Conservation (phyloP, 2,888 invertebrate species). For the Tetropium fuscum region DNA sequence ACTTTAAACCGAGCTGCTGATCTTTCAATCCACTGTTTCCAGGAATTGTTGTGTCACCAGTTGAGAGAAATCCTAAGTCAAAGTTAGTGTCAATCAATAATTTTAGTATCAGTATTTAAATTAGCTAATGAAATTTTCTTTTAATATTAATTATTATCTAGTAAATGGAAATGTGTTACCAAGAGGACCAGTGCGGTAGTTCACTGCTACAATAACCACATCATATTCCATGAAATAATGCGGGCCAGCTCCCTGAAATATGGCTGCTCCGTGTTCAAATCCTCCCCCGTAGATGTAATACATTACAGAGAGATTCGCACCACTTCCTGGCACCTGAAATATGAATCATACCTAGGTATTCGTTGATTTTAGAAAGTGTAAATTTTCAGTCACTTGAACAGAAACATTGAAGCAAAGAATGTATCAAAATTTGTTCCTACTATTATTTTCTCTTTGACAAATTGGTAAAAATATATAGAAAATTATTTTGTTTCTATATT, state of each 20-base stretch:
- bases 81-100: too few relatives aligned
- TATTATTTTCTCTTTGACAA: too few relatives aligned
- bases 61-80: constrained; percentile 48
- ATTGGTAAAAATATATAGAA: too few relatives aligned
- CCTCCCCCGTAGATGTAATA: constrained; percentile 64
- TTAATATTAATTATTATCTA: neutral
- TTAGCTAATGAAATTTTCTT: neutral
- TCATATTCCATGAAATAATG: constrained; percentile 58
- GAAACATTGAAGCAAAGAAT: too few relatives aligned
- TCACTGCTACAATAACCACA: constrained; percentile 50
- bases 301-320: constrained; percentile 56
- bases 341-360: neutral
- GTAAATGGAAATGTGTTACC: constrained; percentile 32
- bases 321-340: neutral
- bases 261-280: constrained; percentile 57
- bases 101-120: too few relatives aligned
- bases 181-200: constrained; percentile 49
- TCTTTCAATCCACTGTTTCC: constrained; percentile 54
- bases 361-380: too few relatives aligned
- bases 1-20: constrained; percentile 48
- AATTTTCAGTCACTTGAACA: too few relatives aligned
- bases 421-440: too few relatives aligned
- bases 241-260: constrained; percentile 53
- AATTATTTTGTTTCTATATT: too few relatives aligned
- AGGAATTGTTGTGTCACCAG: constrained; percentile 46